Percentiles rank a stretch among this genome's conserved stretches.
These are phyloP conservation scores for Heliconius congener DNA, from an alignment of 1,140 invertebrate species.

Conservation along the genomic window DNA sequence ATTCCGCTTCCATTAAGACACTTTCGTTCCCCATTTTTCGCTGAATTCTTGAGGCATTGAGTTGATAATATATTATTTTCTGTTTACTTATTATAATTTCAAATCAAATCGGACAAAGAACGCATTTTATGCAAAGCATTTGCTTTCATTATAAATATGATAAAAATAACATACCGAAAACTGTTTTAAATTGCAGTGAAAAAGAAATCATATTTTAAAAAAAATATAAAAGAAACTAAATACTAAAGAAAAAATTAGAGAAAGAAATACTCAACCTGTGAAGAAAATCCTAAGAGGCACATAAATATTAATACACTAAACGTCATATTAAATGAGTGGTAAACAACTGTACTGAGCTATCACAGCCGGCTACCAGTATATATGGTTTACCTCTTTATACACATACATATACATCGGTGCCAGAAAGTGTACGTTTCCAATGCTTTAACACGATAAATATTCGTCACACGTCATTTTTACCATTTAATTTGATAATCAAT, in stretches of 20 bases:
- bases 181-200: too few species aligned
- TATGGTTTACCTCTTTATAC: background rate
- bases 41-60: background rate
- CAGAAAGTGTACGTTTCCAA: constrained; percentile 17
- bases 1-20: too few species aligned
- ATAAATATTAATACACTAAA: constrained; percentile 16
- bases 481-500: background rate
- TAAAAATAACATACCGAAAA: too few species aligned
- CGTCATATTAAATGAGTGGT: constrained; percentile 11
- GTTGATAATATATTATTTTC: background rate
- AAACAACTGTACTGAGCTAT: constrained; percentile 18
- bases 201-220: too few species aligned
- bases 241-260: background rate
- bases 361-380: constrained; percentile 8
- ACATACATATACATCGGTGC: background rate
- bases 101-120: too few species aligned
- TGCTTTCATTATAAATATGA: too few species aligned
- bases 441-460: background rate
- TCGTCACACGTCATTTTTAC: background rate
- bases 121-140: too few species aligned
- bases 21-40: too few species aligned
- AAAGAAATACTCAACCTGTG: constrained; percentile 15
- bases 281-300: constrained; percentile 23
- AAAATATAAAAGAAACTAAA: too few species aligned
- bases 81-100: background rate